These are phyloP conservation scores for Propithecus deckenii DNA, from an alignment of 2,797 vertebrate species.

Conservation along the genomic window DNA sequence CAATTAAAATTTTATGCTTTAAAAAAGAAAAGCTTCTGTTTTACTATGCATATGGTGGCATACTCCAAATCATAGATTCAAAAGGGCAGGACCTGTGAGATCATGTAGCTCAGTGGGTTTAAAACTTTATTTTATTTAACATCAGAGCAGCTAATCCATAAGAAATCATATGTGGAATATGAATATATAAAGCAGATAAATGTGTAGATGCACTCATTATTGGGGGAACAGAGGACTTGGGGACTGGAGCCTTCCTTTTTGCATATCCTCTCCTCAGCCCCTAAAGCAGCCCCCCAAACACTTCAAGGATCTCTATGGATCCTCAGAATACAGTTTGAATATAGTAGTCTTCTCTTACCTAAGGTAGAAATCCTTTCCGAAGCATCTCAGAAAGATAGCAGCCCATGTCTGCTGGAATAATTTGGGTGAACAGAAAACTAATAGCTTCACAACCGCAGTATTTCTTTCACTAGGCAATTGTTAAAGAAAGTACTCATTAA, in stretches of 20 bases:
- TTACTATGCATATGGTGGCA: neutral
- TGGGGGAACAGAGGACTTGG: neutral
- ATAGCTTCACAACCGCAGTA: neutral
- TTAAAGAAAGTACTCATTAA: neutral
- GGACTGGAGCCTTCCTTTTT: neutral
- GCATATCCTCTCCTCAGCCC: neutral
- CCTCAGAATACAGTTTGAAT: neutral
- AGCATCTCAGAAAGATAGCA: neutral
- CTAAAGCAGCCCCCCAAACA: neutral
- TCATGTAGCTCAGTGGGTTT: neutral
- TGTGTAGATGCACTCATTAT: neutral
- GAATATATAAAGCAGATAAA: neutral
- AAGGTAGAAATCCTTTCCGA: neutral
- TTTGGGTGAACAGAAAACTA: neutral
- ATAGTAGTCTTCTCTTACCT: neutral
- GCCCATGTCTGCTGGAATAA: neutral
- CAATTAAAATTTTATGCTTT: neutral
- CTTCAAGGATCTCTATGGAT: neutral
- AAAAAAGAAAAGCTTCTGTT: neutral
- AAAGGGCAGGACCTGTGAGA: slow-evolving; percentile 11
- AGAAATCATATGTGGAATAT: neutral
- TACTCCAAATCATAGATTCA: slow-evolving; percentile 20
- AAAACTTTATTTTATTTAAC: slow-evolving; percentile 42
- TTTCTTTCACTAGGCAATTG: slow-evolving; percentile 6
- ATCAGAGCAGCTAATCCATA: neutral